phyloP scores from a whole-genome alignment of 2,888 invertebrate species.

The Notodonta ziczac region DNA sequence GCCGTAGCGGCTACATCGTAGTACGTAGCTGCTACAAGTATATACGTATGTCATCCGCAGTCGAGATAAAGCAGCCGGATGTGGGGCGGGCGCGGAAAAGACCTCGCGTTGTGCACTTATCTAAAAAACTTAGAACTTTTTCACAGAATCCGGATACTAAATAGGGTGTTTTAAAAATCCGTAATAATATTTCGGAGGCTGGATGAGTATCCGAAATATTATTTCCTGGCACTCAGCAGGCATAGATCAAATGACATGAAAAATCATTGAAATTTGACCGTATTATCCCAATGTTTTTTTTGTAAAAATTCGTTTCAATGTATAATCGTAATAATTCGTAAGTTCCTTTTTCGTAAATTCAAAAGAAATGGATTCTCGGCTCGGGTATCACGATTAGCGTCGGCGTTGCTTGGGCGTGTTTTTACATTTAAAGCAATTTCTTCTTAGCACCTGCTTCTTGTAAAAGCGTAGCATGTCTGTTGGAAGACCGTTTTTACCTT shows the following conservation, averaged over 20 bases:
- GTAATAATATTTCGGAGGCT: too few relatives aligned
- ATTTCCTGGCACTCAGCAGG: too few relatives aligned
- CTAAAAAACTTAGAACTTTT: constrained; percentile 29
- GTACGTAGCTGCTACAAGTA: constrained; percentile 4
- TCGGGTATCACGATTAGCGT: not conserved
- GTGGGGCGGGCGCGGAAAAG: constrained; percentile 35
- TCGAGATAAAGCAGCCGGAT: constrained; percentile 54
- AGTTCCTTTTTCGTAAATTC: too few relatives aligned
- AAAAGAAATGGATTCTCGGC: too few relatives aligned
- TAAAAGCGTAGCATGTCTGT: constrained; percentile 13
- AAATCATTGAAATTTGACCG: too few relatives aligned
- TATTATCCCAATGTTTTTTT: too few relatives aligned
- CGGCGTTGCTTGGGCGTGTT: not conserved
- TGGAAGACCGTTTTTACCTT: too few relatives aligned
- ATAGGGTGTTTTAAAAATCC: not conserved
- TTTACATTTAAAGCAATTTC: not conserved
- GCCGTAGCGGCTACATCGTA: not conserved
- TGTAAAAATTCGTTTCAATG: not conserved
- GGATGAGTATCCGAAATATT: too few relatives aligned
- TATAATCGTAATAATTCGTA: too few relatives aligned
- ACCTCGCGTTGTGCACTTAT: constrained; percentile 29
- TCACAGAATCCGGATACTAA: not conserved
- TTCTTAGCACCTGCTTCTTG: constrained; percentile 10
- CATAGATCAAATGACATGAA: too few relatives aligned
- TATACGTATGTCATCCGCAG: constrained; percentile 38